phyloP scores from a whole-genome alignment of 1,140 invertebrate genomes.

The Mycetomoellerius zeteki region DNA sequence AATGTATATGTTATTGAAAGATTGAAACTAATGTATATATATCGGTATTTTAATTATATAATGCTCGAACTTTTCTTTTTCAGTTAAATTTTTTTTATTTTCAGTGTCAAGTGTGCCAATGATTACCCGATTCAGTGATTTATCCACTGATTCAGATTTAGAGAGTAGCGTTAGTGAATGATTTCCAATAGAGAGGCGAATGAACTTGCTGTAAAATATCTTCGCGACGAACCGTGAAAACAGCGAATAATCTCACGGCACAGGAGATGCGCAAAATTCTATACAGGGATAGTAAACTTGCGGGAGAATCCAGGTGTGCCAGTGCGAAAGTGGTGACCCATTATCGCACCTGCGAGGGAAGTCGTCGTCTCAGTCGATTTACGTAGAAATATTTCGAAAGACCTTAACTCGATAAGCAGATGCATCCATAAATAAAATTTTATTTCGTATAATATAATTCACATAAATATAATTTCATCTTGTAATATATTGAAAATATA shows the following conservation, averaged over 20 bases:
- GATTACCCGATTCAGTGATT: too few relatives aligned
- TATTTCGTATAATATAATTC: not conserved
- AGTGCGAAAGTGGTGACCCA: slow-evolving; percentile 82
- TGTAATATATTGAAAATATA: too few relatives aligned
- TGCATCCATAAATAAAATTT: slow-evolving; percentile 70
- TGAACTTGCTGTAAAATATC: not conserved
- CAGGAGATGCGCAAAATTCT: slow-evolving; percentile 58
- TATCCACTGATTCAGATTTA: too few relatives aligned
- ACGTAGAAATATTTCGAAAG: slow-evolving; percentile 65
- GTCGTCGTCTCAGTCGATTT: slow-evolving; percentile 45
- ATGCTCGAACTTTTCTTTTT: too few relatives aligned
- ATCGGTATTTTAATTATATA: too few relatives aligned
- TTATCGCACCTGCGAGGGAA: slow-evolving; percentile 79
- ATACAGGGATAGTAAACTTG: slow-evolving; percentile 31
- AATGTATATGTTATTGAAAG: too few relatives aligned
- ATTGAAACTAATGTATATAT: too few relatives aligned
- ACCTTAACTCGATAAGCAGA: slow-evolving; percentile 71
- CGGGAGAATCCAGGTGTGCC: slow-evolving; percentile 70
- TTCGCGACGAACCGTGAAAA: not conserved
- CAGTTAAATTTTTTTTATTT: too few relatives aligned
- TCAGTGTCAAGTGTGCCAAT: too few relatives aligned
- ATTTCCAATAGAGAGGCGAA: not conserved
- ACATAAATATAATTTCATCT: too few relatives aligned
- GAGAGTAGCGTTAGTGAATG: not conserved
- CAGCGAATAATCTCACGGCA: not conserved